Evolutionary conservation across 1,140 invertebrate genomes (phyloP), one percentile per base, ranked within the genome.

Genomic region (Charaxes varanes): DNA sequence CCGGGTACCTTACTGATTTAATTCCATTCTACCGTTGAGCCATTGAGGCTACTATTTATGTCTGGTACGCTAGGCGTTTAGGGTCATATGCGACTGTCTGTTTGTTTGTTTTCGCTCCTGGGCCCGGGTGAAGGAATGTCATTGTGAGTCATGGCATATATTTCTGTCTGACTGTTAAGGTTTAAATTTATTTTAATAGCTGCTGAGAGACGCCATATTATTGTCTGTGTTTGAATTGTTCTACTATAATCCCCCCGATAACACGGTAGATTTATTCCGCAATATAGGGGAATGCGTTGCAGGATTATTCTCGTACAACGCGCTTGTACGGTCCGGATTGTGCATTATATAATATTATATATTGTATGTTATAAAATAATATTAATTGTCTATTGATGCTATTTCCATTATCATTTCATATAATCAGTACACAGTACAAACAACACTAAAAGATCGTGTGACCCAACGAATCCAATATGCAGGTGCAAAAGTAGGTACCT

Each of bases 21-120:
- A n/a, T n/a, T n/a, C n/a, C n/a, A n/a, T n/a, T n/a, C n/a, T n/a
- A n/a, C n/a, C n/a, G n/a, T n/a, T n/a, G n/a, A n/a, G n/a, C n/a
- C n/a, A n/a, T n/a, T n/a, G n/a, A n/a, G n/a, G n/a, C n/a, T 69
- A 78, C 71, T 71, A 78, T 73, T 74, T 73, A 71, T 78, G 66
- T 66, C 69, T 65, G 51, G 36, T 56, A 56, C 59, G 60, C 52
- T 62, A 67, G 63, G 56, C 62, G 63, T 72, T 69, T 70, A 72
- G 68, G 68, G 69, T 73, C 65, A 71, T 73, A 73, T 74, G 63
- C 68, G 65, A n/a, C n/a, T n/a, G n/a, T 67, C 63, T 55, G 56
- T 35, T 53, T 43, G 45, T 32, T 62, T 44, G 53, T 62, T 66
- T 65, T 72, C 62, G 54, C 62, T 53, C 35, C 51, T 37, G 53